A percentile compares a stretch with the other conserved stretches of the same genome.
Evolutionary conservation across 2,113 vertebrate species (phyloP).

Genomic region (Erythrocebus patas): DNA sequence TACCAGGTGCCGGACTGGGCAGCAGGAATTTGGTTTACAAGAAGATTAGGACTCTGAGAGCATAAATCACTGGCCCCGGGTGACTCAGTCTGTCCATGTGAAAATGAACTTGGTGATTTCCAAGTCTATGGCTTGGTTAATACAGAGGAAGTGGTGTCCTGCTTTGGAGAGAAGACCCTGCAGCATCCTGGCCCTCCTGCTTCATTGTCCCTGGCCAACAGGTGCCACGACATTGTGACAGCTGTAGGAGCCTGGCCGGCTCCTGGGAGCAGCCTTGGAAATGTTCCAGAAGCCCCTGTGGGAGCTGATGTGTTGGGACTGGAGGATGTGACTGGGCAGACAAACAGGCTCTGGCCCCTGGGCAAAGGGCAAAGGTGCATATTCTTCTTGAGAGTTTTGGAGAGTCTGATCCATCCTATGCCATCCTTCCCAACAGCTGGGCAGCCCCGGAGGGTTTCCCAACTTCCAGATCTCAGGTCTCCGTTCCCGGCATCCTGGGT

Average conservation of each 20-base stretch:
- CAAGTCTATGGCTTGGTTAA: neutral
- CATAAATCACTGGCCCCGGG: neutral
- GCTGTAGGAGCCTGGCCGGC: neutral
- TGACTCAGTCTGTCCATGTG: neutral
- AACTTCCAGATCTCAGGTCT: neutral
- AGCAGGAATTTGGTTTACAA: constrained; percentile 11
- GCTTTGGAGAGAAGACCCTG: neutral
- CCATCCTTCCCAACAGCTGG: neutral
- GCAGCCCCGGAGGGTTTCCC: neutral
- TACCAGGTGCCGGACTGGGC: neutral
- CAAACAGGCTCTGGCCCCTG: neutral
- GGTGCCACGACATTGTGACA: neutral
- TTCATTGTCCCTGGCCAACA: neutral
- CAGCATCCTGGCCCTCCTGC: neutral
- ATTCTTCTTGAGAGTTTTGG: neutral
- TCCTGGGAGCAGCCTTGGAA: neutral
- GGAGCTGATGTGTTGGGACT: neutral
- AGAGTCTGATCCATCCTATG: neutral
- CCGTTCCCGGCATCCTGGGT: neutral
- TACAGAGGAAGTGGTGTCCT: neutral
- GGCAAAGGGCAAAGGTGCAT: neutral
- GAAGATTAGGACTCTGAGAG: neutral
- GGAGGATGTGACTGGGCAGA: neutral
- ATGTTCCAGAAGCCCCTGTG: neutral
- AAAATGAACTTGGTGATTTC: neutral